These are phyloP conservation scores for Pelagia noctiluca DNA, from an alignment of 30 jellyfish, hydroid and myxozoan species.

Conservation along the genomic window DNA sequence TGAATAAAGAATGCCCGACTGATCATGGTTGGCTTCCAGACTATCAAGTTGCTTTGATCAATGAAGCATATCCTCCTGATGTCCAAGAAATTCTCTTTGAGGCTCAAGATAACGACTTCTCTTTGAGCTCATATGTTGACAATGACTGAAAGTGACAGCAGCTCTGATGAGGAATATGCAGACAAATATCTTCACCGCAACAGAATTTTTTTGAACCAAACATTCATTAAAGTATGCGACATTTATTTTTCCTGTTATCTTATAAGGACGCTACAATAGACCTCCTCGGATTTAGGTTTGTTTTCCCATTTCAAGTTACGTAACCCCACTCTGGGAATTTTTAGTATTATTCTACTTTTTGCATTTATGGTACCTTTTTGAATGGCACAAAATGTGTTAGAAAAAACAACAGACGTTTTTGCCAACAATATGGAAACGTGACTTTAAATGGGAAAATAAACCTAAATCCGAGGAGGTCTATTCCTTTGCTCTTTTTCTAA, in stretches of 20 bases:
- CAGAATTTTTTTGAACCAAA: slow-evolving; percentile 5
- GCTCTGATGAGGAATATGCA: slow-evolving; percentile 27
- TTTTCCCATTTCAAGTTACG: too few relatives aligned
- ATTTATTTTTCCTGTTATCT: slow-evolving; percentile 7
- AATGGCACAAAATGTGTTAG: too few relatives aligned
- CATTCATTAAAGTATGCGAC: slow-evolving; percentile 6
- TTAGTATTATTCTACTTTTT: too few relatives aligned
- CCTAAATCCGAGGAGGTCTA: too few relatives aligned
- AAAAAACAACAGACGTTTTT: too few relatives aligned
- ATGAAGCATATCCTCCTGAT: slow-evolving; percentile 61
- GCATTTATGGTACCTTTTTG: too few relatives aligned
- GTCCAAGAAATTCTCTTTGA: slow-evolving; percentile 43
- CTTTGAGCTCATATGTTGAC: slow-evolving; percentile 27
- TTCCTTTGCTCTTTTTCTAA: not conserved
- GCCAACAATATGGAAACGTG: too few relatives aligned
- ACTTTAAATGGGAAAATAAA: too few relatives aligned
- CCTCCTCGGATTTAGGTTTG: too few relatives aligned
- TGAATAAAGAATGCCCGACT: slow-evolving; percentile 32
- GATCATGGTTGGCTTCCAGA: slow-evolving; percentile 55
- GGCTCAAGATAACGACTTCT: slow-evolving; percentile 38
- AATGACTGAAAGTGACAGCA: slow-evolving; percentile 22
- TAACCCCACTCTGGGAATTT: too few relatives aligned
- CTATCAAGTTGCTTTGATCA: slow-evolving; percentile 53
- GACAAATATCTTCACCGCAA: slow-evolving; percentile 10
- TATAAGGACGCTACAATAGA: slow-evolving; percentile 3